Base-by-base conservation (phyloP, 2,888 invertebrate genomes). In the Thyatira batis region DNA sequence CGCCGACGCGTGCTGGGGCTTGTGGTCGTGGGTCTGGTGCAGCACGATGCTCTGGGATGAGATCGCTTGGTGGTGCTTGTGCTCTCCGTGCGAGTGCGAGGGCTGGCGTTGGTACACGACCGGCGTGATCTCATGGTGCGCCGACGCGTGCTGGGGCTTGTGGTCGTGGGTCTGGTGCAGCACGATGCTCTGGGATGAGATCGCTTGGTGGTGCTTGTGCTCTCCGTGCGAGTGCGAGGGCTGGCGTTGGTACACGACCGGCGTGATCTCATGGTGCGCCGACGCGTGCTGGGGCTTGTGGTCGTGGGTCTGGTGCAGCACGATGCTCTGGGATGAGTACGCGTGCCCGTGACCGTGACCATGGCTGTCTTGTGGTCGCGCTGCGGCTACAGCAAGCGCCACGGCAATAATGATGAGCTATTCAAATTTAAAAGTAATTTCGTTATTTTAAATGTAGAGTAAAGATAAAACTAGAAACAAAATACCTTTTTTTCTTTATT, bases 251-350 rank as follows among this genome's bases (percentile, higher is more conserved):
- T 48, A 28, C 27, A 17, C 48, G 3, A 48, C 52, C 5, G 58
- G 57, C 9, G 59, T 50, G 50, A 55, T 57, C 5, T 64, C 25
- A 45, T 61, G 50, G 28, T 63, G 43, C 48, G 33, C n/a, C 2
- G 45, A n/a, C 8, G 25, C 21, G 9, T 65, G 58, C 20, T 66
- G 56, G 2, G 49, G 46, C 1, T 65, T 27, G 33, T 61, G 59
- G 9, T 60, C 63, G 23, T 73, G 65, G 20, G 53, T 68, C 54
- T 78, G 73, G 52, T 82, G 77, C 51, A 76, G 65, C 20, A 67
- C 66, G 51, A 79, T 73, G 55, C 71, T 78, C 52, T 82, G 82
- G 1, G 78, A 78, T 5, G 79, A 80, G 62, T 73, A 65, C 13
- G 75, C 76, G 45, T 76, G 74, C 8, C 62, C 68, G 53, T 76